Conservation (phyloP, 2,797 vertebrate species). For the Leucoraja ocellata region DNA sequence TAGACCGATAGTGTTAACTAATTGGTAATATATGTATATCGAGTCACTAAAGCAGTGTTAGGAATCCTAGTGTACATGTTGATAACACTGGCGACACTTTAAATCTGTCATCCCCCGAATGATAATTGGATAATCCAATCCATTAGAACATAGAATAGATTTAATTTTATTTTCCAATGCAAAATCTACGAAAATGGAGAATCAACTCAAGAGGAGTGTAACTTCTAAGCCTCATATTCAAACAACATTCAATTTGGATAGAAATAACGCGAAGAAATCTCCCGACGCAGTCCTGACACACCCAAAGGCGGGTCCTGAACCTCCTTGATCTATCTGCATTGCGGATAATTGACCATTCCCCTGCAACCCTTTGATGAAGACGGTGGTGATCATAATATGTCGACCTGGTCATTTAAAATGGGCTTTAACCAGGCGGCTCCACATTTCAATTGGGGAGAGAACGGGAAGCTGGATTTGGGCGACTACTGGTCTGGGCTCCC, state of each 20-base stretch:
- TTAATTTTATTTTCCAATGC: background rate
- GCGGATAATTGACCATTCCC: background rate
- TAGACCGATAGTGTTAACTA: background rate
- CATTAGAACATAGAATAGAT: background rate
- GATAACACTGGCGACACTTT: background rate
- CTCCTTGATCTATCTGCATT: background rate
- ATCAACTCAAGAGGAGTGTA: background rate
- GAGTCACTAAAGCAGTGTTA: background rate
- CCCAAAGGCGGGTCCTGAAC: background rate
- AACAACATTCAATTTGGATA: background rate
- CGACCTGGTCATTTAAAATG: background rate
- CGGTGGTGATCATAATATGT: background rate
- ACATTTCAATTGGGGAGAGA: background rate
- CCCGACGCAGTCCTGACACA: constrained; percentile 5
- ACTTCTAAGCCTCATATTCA: background rate
- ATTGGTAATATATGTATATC: background rate
- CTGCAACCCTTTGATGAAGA: background rate
- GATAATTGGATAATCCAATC: background rate
- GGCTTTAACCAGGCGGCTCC: background rate
- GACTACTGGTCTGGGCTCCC: background rate
- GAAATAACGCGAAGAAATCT: background rate
- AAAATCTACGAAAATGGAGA: background rate
- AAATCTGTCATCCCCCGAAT: background rate
- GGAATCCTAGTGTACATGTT: background rate
- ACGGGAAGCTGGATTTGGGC: background rate